These are phyloP conservation scores for Drosophila percnosoma DNA, from an alignment of 2,888 invertebrate species.

Conservation along the genomic window DNA sequence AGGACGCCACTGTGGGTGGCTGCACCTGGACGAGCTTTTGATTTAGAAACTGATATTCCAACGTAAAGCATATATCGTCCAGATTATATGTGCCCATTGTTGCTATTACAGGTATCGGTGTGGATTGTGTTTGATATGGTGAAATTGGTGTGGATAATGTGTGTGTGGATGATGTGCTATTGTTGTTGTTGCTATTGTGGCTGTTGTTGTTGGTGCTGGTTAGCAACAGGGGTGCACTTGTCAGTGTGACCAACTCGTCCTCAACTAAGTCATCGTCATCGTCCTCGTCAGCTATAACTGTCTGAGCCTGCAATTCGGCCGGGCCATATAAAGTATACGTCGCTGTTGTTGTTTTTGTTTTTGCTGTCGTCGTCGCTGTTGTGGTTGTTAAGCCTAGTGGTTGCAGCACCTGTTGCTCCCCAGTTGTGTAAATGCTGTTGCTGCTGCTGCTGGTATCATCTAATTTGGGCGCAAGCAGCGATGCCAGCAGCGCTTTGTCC, in stretches of 20 bases:
- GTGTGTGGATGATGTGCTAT: constrained; percentile 42
- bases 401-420: constrained; percentile 83
- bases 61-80: constrained; percentile 81
- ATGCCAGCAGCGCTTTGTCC: constrained; percentile 61
- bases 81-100: constrained; percentile 58
- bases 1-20: constrained; percentile 79
- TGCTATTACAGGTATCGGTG: constrained; percentile 49
- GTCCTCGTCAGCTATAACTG: constrained; percentile 25
- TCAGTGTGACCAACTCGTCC: constrained; percentile 68
- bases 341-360: constrained; percentile 33
- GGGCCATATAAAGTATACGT: constrained; percentile 56
- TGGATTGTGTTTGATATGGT: constrained; percentile 33
- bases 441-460: constrained; percentile 36
- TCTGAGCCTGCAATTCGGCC: constrained; percentile 39
- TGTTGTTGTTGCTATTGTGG: constrained; percentile 30
- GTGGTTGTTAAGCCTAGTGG: constrained; percentile 74
- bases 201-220: constrained; percentile 40
- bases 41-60: constrained; percentile 83
- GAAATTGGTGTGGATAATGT: constrained; percentile 42
- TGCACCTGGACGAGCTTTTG: constrained; percentile 83
- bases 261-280: constrained; percentile 40
- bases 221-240: constrained; percentile 57
- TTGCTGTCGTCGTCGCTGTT: constrained; percentile 57
- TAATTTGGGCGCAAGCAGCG: constrained; percentile 61
- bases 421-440: constrained; percentile 50